Evolutionary conservation across 2,113 vertebrate genomes (phyloP).

Genomic region (Brienomyrus longianalis): DNA sequence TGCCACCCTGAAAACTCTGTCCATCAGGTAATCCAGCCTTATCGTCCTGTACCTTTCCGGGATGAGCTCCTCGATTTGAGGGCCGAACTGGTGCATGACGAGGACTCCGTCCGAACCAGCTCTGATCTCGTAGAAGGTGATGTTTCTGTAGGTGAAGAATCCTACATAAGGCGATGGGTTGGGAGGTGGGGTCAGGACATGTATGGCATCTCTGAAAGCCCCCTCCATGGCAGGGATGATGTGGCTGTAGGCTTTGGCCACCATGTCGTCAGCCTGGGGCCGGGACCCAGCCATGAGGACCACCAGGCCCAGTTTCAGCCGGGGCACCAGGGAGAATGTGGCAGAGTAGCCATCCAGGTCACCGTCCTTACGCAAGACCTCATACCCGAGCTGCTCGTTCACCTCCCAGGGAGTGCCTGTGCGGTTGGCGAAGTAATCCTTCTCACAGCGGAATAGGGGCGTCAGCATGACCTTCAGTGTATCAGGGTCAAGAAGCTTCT

Average conservation of each 20-base stretch:
- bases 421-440: conserved; percentile 74
- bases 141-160: conserved; percentile 79
- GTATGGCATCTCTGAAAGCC: conserved; percentile 65
- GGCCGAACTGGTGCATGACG: conserved; percentile 83
- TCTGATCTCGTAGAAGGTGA: conserved; percentile 83
- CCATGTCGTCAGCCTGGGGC: conserved; percentile 63
- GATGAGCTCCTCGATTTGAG: conserved; percentile 71
- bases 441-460: conserved; percentile 68
- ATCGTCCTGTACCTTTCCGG: conserved; percentile 71
- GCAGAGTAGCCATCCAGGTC: conserved; percentile 82
- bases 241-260: conserved; percentile 56
- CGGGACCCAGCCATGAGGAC: conserved; percentile 77
- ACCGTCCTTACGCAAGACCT: conserved; percentile 77
- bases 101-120: conserved; percentile 64
- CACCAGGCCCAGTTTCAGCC: conserved; percentile 73
- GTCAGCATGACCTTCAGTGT: conserved; percentile 75
- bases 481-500: conserved; percentile 60
- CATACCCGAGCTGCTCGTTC: conserved; percentile 71
- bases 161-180: conserved; percentile 69
- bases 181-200: conserved; percentile 60
- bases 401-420: conserved; percentile 88
- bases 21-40: conserved; percentile 71
- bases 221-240: conserved; percentile 77
- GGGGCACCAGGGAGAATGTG: conserved; percentile 76
- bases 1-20: conserved; percentile 76